Evolutionary conservation across 2,888 invertebrate species (phyloP).

Genomic region (Coecobrya sp.): DNA sequence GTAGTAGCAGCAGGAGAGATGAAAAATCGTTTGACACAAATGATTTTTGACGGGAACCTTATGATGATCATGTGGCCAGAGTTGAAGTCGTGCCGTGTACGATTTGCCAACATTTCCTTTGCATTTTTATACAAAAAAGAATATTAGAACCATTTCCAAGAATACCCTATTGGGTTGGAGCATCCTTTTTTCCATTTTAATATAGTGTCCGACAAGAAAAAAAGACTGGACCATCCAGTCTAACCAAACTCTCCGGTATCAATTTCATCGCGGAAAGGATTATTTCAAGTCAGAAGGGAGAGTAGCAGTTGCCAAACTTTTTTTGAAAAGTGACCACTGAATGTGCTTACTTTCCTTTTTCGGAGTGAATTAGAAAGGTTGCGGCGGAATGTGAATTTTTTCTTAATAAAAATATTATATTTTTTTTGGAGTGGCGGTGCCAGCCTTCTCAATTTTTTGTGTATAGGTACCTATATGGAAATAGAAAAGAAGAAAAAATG

Average conservation of each 20-base stretch:
- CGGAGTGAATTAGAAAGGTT: conserved; percentile 45
- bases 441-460: not conserved
- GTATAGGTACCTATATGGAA: not conserved
- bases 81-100: not conserved
- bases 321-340: conserved; percentile 45
- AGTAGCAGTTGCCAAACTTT: conserved; percentile 55
- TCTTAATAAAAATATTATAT: conserved; percentile 23
- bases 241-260: not conserved
- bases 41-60: conserved; percentile 69
- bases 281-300: conserved; percentile 52
- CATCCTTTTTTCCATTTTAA: not conserved
- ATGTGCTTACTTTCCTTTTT: conserved; percentile 10
- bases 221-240: not conserved
- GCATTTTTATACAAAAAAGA: not conserved
- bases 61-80: conserved; percentile 7
- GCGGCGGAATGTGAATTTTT: conserved; percentile 37
- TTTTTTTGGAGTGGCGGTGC: not conserved
- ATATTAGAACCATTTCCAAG: not conserved
- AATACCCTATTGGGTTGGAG: not conserved
- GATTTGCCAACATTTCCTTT: not conserved
- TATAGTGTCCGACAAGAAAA: not conserved
- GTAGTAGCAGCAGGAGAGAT: not conserved
- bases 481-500: not conserved
- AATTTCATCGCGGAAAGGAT: conserved; percentile 67
- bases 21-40: conserved; percentile 62